Percentiles rank a stretch among this genome's conserved stretches.
These are phyloP conservation scores for Trichopria drosophilae DNA, from an alignment of 2,888 invertebrate genomes.

Conservation along the genomic window DNA sequence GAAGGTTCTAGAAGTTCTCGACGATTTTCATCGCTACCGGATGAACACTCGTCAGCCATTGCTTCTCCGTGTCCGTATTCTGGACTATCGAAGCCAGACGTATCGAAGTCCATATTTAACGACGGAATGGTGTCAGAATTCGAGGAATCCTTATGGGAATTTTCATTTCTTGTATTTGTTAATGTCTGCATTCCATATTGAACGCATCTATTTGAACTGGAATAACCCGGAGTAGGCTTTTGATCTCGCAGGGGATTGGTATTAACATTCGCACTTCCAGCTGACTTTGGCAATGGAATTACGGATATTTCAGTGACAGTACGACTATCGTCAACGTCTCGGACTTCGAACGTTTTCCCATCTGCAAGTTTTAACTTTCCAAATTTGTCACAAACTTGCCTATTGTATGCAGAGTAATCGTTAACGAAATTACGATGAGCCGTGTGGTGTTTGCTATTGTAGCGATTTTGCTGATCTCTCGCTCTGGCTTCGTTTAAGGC, in stretches of 20 bases:
- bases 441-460: slow-evolving; percentile 46
- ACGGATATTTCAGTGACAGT: slow-evolving; percentile 68
- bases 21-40: slow-evolving; percentile 63
- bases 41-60: slow-evolving; percentile 70
- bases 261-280: slow-evolving; percentile 44
- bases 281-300: slow-evolving; percentile 65
- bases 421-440: slow-evolving; percentile 53
- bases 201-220: no score
- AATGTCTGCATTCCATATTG: no score
- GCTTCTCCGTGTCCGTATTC: slow-evolving; percentile 67
- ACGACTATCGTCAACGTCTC: slow-evolving; percentile 70
- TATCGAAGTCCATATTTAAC: slow-evolving; percentile 55
- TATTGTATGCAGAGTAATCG: slow-evolving; percentile 47
- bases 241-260: no score
- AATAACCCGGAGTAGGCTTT: no score
- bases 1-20: no score
- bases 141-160: slow-evolving; percentile 70
- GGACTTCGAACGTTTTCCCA: slow-evolving; percentile 74
- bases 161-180: no score
- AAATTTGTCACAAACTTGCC: slow-evolving; percentile 41
- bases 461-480: slow-evolving; percentile 56
- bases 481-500: slow-evolving; percentile 73
- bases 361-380: slow-evolving; percentile 75
- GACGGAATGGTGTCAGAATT: slow-evolving; percentile 62
- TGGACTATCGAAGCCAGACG: slow-evolving; percentile 62